These are phyloP conservation scores for Pelecanoides urinatrix DNA, from an alignment of 2,113 vertebrate genomes.

Conservation along the genomic window DNA sequence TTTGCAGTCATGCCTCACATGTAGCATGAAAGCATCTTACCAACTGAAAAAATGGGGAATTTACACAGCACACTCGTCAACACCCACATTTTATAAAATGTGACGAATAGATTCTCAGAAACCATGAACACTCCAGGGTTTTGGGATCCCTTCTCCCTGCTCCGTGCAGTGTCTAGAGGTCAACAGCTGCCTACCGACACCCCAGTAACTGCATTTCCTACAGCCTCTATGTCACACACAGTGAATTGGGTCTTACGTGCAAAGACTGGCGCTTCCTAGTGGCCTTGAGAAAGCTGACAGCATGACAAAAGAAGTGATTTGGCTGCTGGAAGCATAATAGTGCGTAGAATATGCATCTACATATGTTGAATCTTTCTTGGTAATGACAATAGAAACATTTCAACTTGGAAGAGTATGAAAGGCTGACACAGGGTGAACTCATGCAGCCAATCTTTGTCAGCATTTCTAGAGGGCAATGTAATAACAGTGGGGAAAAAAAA, in stretches of 20 bases:
- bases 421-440: conserved; percentile 41
- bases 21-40: fast-evolving
- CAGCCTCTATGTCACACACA: neutral
- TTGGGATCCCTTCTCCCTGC: neutral
- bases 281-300: neutral
- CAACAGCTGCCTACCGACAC: neutral
- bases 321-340: neutral
- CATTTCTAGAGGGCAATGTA: conserved; percentile 50
- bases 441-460: conserved; percentile 19
- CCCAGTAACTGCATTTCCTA: neutral
- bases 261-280: neutral
- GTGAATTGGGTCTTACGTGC: neutral
- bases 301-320: neutral
- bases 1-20: fast-evolving
- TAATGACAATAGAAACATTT: conserved; percentile 49
- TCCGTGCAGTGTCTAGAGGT: fast-evolving
- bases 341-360: conserved; percentile 40
- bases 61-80: neutral
- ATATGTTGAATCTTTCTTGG: conserved; percentile 30
- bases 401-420: conserved; percentile 5
- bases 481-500: neutral
- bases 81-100: neutral
- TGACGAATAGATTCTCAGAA: neutral
- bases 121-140: neutral
- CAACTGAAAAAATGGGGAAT: neutral